Evolutionary conservation across 2,797 vertebrate genomes (phyloP).

Genomic region (Cossypha polioptera): DNA sequence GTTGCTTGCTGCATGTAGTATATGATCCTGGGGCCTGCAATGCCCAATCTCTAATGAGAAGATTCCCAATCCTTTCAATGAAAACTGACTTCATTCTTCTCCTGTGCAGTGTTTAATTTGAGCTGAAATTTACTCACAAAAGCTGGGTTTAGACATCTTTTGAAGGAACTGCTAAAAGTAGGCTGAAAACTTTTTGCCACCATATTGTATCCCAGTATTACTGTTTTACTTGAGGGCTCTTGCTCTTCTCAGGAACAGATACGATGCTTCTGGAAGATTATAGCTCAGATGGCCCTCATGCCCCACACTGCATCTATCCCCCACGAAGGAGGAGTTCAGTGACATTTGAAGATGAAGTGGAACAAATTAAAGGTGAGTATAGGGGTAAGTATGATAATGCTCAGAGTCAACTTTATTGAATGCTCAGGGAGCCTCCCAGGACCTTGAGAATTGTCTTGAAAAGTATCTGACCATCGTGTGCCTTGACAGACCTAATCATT

Average conservation of each 20-base stretch:
- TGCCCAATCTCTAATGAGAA: neutral
- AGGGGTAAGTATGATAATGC: neutral
- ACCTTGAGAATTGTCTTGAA: neutral
- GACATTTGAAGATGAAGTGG: conserved; percentile 96
- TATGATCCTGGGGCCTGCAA: accelerated
- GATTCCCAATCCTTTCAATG: neutral
- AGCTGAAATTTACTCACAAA: neutral
- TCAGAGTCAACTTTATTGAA: neutral
- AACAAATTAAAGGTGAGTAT: conserved; percentile 87
- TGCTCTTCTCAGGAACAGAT: conserved; percentile 85
- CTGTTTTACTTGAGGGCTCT: neutral
- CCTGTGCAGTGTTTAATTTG: neutral
- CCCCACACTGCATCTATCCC: conserved; percentile 70
- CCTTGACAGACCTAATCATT: neutral
- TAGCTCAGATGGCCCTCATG: conserved; percentile 80
- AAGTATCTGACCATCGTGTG: neutral
- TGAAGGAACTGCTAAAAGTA: neutral
- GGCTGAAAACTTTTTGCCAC: neutral
- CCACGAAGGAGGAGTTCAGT: conserved; percentile 92
- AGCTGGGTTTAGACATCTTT: neutral
- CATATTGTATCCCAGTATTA: neutral
- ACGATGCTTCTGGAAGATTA: conserved; percentile 93
- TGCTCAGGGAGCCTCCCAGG: neutral
- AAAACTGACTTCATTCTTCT: neutral
- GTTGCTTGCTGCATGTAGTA: neutral